A percentile compares a stretch with the other conserved stretches of the same genome.
phyloP scores from a whole-genome alignment of 2,888 invertebrate genomes.

The Ochropleura plecta region DNA sequence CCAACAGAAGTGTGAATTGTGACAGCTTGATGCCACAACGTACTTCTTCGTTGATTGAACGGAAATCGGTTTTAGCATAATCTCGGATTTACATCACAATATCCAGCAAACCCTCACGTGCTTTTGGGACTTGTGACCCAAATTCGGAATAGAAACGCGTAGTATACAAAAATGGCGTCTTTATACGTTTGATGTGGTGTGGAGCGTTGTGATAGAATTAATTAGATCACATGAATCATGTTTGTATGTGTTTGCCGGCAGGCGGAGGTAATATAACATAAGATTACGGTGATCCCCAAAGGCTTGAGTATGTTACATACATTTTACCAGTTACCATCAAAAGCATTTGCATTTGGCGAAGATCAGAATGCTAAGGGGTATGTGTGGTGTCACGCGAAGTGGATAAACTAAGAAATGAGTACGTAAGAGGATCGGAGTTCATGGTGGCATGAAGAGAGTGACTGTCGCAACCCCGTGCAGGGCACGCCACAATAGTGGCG shows the following conservation, averaged over 20 bases:
- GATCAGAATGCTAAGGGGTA: too few species aligned
- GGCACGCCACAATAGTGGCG: too few species aligned
- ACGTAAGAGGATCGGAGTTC: too few species aligned
- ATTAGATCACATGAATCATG: constrained; percentile 12
- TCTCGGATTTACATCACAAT: constrained; percentile 63
- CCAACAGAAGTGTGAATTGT: constrained; percentile 42
- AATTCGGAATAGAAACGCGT: constrained; percentile 37
- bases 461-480: too few species aligned
- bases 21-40: constrained; percentile 24
- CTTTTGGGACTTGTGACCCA: constrained; percentile 54
- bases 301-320: background rate
- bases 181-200: background rate
- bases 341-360: too few species aligned
- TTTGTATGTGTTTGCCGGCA: background rate
- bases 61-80: constrained; percentile 65
- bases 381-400: too few species aligned
- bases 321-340: background rate
- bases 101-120: constrained; percentile 44
- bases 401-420: too few species aligned
- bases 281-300: background rate
- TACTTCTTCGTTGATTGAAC: constrained; percentile 62
- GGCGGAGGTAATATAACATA: background rate
- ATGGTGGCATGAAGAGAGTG: too few species aligned
- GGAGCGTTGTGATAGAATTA: constrained; percentile 2
- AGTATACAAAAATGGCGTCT: background rate